Percentiles rank a stretch among this genome's conserved stretches.
phyloP scores from a whole-genome alignment of 2,113 vertebrate genomes.

The Kryptolebias marmoratus region DNA sequence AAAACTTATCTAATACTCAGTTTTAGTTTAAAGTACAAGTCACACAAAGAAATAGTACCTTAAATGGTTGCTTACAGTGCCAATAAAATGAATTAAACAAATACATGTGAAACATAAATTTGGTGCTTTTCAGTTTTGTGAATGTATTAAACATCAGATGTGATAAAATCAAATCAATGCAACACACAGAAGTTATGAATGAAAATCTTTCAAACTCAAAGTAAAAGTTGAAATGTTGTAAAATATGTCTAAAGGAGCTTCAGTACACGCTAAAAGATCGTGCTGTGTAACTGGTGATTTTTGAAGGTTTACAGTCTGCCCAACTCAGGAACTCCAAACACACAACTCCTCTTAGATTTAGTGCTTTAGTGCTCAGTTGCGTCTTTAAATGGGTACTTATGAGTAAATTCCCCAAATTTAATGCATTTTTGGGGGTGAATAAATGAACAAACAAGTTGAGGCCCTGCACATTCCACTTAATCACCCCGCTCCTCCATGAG shows the following conservation, averaged over 20 bases:
- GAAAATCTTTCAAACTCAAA: too few species aligned
- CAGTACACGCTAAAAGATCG: neutral
- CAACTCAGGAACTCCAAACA: neutral
- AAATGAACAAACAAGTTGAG: neutral
- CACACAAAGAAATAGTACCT: too few species aligned
- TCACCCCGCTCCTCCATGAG: neutral
- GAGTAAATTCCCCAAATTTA: constrained; percentile 15
- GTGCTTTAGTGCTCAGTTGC: neutral
- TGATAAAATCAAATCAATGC: neutral
- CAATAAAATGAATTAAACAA: too few species aligned
- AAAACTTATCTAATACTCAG: too few species aligned
- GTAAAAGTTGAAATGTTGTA: neutral
- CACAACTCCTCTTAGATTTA: neutral
- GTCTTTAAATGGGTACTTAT: neutral
- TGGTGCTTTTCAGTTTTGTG: neutral
- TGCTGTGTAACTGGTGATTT: neutral
- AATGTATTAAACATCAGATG: neutral
- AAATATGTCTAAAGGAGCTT: neutral
- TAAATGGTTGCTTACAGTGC: too few species aligned
- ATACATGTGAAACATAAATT: too few species aligned
- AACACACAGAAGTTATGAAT: neutral
- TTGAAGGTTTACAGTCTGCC: neutral
- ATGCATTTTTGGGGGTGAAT: neutral
- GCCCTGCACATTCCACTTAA: constrained; percentile 5
- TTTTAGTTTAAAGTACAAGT: too few species aligned